Percentiles rank a stretch among this genome's conserved stretches.
phyloP scores from a whole-genome alignment of 2,797 vertebrate species.

The Champsocephalus esox region DNA sequence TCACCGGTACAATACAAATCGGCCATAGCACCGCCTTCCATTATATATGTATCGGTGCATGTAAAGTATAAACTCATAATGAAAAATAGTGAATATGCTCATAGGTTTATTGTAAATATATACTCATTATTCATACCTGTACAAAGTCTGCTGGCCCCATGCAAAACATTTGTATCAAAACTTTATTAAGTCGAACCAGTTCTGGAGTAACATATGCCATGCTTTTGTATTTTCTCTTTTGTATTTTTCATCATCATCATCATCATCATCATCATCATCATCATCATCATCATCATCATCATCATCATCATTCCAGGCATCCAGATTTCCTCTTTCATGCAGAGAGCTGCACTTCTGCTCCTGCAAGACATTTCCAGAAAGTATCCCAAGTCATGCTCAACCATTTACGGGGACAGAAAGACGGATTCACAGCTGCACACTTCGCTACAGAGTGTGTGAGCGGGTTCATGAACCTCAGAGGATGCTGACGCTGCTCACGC shows the following conservation, averaged over 20 bases:
- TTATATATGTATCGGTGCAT: neutral
- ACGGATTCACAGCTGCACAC: constrained; percentile 27
- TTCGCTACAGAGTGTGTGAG: constrained; percentile 40
- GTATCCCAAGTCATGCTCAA: constrained; percentile 63
- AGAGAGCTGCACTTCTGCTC: constrained; percentile 61
- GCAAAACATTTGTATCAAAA: constrained; percentile 85
- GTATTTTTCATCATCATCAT: too few species aligned
- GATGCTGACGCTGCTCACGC: neutral
- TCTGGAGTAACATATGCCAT: constrained; percentile 70
- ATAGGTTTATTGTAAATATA: constrained; percentile 88
- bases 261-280: too few species aligned
- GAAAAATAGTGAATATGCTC: constrained; percentile 50
- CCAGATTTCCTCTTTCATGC: constrained; percentile 76
- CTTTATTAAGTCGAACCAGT: constrained; percentile 64
- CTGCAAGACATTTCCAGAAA: constrained; percentile 48
- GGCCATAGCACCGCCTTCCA: neutral
- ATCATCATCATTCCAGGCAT: constrained; percentile 54
- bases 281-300: constrained; percentile 36
- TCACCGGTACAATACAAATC: constrained; percentile 27
- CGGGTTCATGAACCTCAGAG: constrained; percentile 2
- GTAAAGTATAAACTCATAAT: neutral
- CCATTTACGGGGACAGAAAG: neutral
- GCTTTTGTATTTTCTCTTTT: constrained; percentile 49
- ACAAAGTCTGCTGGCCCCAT: constrained; percentile 85
- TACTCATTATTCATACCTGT: constrained; percentile 77